Conservation (phyloP, 2,113 vertebrate species). For the Cairina moschata region DNA sequence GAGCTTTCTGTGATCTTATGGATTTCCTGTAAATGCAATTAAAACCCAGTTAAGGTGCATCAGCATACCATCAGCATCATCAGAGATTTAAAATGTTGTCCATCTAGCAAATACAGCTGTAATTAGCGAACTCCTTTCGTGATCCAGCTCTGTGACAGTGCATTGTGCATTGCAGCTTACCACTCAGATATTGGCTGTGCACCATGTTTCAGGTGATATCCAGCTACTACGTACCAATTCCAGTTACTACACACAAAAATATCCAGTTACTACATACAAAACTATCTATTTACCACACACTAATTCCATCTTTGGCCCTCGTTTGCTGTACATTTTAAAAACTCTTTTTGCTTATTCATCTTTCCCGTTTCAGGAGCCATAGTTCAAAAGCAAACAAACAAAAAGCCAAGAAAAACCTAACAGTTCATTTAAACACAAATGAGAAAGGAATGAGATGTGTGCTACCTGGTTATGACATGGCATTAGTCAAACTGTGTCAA, state of each 20-base stretch:
- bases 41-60: neutral
- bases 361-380: neutral
- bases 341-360: neutral
- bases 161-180: neutral
- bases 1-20: neutral
- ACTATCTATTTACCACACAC: neutral
- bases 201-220: neutral
- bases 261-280: neutral
- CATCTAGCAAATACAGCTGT: neutral
- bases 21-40: neutral
- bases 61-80: neutral
- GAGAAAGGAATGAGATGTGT: neutral
- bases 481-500: rapidly evolving
- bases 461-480: neutral
- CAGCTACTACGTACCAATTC: neutral
- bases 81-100: neutral
- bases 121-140: neutral
- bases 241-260: neutral
- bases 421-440: neutral
- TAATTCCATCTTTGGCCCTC: neutral
- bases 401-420: neutral
- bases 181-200: neutral
- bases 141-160: neutral
- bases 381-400: neutral
- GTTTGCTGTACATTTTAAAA: neutral